phyloP scores from a whole-genome alignment of 1,140 invertebrate species.

The Ectropis grisescens region DNA sequence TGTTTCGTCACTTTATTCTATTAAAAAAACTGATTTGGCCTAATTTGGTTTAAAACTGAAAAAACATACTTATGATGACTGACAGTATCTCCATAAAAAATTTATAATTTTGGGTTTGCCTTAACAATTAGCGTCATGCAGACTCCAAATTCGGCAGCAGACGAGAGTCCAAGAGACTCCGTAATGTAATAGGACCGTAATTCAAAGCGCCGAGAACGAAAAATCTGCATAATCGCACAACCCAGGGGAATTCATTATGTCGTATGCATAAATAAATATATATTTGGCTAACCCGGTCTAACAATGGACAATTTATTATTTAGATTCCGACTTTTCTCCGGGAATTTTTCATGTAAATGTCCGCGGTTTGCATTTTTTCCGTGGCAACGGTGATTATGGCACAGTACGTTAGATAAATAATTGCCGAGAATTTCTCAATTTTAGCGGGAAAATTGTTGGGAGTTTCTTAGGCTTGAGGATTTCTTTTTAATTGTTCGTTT shows the following conservation, averaged over 20 bases:
- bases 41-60: no score
- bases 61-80: no score
- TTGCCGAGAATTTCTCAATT: slow-evolving; percentile 4
- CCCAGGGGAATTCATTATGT: slow-evolving; percentile 45
- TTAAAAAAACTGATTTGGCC: no score
- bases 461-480: no score
- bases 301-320: slow-evolving; percentile 63
- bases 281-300: slow-evolving; percentile 30
- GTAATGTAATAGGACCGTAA: slow-evolving; percentile 12
- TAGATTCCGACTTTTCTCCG: slow-evolving; percentile 38
- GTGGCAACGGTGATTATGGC: slow-evolving; percentile 18
- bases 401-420: slow-evolving; percentile 12
- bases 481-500: no score
- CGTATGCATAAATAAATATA: slow-evolving; percentile 44
- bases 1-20: no score
- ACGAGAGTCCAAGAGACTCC: no score
- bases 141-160: no score
- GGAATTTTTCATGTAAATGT: slow-evolving; percentile 54
- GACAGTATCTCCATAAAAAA: no score
- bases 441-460: no score
- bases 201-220: slow-evolving; percentile 9
- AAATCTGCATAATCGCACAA: slow-evolving; percentile 41
- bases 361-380: slow-evolving; percentile 15
- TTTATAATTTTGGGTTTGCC: no score
- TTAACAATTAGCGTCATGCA: no score